These are phyloP conservation scores for Luperina testacea DNA, from an alignment of 2,888 invertebrate genomes.

Conservation along the genomic window DNA sequence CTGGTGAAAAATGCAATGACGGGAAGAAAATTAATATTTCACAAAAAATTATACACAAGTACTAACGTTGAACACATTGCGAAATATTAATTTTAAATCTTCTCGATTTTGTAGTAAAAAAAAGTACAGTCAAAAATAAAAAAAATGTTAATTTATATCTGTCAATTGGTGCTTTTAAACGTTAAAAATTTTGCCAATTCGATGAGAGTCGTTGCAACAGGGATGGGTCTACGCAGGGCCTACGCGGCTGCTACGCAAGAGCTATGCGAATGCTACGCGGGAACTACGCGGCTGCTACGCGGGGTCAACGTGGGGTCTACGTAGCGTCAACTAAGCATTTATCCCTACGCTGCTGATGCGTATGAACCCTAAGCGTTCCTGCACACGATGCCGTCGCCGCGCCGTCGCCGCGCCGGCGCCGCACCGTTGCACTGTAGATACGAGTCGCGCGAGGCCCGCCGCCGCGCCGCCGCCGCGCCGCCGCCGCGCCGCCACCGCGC, in stretches of 20 bases:
- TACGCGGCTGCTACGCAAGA: background rate
- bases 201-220: background rate
- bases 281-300: background rate
- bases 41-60: no score
- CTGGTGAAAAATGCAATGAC: no score
- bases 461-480: no score
- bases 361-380: background rate
- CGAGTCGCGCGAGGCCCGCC: no score
- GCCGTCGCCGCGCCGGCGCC: no score
- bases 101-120: background rate
- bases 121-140: background rate
- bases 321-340: background rate
- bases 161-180: background rate
- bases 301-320: background rate
- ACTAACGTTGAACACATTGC: background rate
- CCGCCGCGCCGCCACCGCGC: no score
- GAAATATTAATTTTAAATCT: background rate
- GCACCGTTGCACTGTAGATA: no score
- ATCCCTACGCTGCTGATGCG: background rate
- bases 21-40: no score
- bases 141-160: background rate
- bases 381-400: no score
- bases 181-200: background rate
- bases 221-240: background rate
- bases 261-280: background rate